Evolutionary conservation across 2,888 invertebrate species (phyloP).

Genomic region (Acleris laterana): DNA sequence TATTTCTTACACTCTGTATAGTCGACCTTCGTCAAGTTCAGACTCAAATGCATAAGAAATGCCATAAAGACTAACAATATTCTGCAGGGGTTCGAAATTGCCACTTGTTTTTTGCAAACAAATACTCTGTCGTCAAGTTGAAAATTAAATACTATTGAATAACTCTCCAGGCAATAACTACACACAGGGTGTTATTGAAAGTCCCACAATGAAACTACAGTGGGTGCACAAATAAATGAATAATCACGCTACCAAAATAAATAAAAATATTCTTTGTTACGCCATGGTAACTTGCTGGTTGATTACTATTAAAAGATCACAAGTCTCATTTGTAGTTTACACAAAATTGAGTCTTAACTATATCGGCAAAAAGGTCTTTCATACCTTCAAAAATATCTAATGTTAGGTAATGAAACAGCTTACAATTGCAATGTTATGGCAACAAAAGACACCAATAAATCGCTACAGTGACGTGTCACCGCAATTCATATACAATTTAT

Average conservation of each 20-base stretch:
- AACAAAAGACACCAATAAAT: constrained; percentile 79
- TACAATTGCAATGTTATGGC: constrained; percentile 56
- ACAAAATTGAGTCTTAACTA: too few relatives aligned
- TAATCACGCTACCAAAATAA: constrained; percentile 66
- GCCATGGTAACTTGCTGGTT: constrained; percentile 51
- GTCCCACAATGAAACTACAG: constrained; percentile 51
- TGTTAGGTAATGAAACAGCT: constrained; percentile 15
- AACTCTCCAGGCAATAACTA: constrained; percentile 8
- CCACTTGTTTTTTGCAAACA: constrained; percentile 3
- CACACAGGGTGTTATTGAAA: constrained; percentile 30
- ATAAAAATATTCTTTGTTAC: constrained; percentile 54
- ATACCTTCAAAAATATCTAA: too few relatives aligned
- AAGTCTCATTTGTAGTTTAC: too few relatives aligned
- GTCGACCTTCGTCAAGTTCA: too few relatives aligned
- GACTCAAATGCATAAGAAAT: too few relatives aligned
- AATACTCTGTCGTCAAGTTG: constrained; percentile 17
- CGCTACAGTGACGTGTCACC: constrained; percentile 70
- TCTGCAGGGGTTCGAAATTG: too few relatives aligned
- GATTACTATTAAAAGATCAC: too few relatives aligned
- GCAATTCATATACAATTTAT: constrained; percentile 80
- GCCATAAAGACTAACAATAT: too few relatives aligned
- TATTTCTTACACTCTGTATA: too few relatives aligned
- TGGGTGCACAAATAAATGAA: constrained; percentile 61
- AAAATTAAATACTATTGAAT: constrained; percentile 33
- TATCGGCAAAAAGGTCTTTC: too few relatives aligned